A percentile compares a stretch with the other conserved stretches of the same genome.
Evolutionary conservation across 2,888 invertebrate genomes (phyloP).

Genomic region (Drosophila paramelanica): DNA sequence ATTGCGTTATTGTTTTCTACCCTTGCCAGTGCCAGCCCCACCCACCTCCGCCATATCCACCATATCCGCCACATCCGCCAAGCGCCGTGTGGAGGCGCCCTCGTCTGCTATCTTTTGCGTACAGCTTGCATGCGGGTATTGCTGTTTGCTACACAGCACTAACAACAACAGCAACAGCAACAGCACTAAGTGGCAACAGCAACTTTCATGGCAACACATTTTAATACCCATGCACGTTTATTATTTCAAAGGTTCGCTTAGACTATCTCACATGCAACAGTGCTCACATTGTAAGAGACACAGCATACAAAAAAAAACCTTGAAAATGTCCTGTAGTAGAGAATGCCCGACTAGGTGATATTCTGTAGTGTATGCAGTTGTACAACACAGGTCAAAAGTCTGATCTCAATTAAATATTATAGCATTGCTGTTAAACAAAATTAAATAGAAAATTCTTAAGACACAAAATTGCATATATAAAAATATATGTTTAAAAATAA

Average conservation of each 20-base stretch:
- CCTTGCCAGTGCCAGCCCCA: constrained; percentile 24
- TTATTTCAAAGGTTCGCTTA: constrained; percentile 2
- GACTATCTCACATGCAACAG: neutral
- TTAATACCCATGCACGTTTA: constrained; percentile 20
- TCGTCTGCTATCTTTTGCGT: constrained; percentile 56
- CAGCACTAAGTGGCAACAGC: constrained; percentile 24
- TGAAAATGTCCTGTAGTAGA: no score
- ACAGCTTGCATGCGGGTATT: constrained; percentile 55
- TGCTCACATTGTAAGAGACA: neutral
- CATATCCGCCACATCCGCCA: constrained; percentile 2
- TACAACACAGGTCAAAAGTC: no score
- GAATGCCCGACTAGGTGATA: neutral
- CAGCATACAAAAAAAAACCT: neutral
- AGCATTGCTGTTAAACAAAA: no score
- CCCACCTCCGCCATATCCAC: constrained; percentile 2
- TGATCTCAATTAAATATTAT: no score
- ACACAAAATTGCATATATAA: no score
- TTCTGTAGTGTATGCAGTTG: no score
- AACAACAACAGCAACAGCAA: constrained; percentile 17
- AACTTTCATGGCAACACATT: constrained; percentile 9
- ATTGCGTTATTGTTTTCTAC: constrained; percentile 69
- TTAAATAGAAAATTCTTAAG: no score
- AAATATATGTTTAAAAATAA: no score
- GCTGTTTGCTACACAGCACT: constrained; percentile 28
- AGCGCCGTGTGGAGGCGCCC: constrained; percentile 12